These are phyloP conservation scores for Rhinolophus ferrumequinum DNA, from an alignment of 2,113 vertebrate genomes.

Conservation along the genomic window DNA sequence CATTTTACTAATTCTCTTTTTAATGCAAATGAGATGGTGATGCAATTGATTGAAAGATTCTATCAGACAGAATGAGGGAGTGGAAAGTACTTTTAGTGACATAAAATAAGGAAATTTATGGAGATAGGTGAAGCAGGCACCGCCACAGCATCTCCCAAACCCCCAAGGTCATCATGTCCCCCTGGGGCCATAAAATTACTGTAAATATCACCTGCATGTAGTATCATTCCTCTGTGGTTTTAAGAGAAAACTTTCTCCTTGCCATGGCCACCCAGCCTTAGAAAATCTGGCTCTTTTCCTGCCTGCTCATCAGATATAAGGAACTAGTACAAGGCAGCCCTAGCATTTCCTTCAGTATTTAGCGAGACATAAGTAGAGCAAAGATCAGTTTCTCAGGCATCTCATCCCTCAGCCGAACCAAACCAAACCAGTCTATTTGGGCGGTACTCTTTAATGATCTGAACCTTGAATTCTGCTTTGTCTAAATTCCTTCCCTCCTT, in stretches of 20 bases:
- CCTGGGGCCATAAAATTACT: background rate
- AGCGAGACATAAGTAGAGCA: background rate
- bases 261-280: background rate
- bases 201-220: background rate
- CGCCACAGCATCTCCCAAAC: background rate
- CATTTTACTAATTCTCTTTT: constrained; percentile 12
- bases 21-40: constrained; percentile 21
- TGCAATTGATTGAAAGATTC: background rate
- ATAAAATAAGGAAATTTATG: background rate
- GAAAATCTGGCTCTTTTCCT: background rate
- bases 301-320: background rate
- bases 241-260: background rate
- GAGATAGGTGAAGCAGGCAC: background rate
- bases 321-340: background rate
- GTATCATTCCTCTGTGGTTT: background rate
- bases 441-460: background rate
- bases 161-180: background rate
- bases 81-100: background rate
- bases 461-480: background rate
- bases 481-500: background rate
- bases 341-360: background rate
- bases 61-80: background rate
- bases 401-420: background rate
- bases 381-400: background rate
- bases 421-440: background rate